Evolutionary conservation across 1,140 invertebrate genomes (phyloP).

Genomic region (Archivesica marissinica): DNA sequence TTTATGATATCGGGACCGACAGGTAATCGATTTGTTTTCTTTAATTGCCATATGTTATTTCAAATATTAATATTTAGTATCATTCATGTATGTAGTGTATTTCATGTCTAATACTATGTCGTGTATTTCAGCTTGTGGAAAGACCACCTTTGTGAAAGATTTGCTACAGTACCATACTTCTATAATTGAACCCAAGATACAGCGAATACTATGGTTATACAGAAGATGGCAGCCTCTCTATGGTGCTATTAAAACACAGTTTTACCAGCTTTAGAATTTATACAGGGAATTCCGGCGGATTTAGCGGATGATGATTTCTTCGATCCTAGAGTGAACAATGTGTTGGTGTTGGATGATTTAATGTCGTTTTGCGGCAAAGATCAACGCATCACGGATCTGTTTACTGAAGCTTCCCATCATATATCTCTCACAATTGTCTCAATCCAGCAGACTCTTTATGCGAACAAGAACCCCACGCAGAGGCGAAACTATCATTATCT

Average conservation of each 20-base stretch:
- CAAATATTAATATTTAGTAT: background rate
- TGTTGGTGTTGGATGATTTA: conserved; percentile 20
- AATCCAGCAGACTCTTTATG: conserved; percentile 40
- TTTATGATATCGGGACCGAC: background rate
- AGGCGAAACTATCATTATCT: conserved; percentile 52
- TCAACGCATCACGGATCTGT: conserved; percentile 36
- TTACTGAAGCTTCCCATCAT: conserved; percentile 29
- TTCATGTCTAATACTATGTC: background rate
- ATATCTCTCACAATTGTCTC: background rate
- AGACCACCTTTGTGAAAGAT: background rate
- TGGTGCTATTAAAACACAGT: background rate
- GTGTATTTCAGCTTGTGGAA: background rate
- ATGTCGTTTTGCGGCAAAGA: conserved; percentile 17
- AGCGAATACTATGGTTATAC: background rate
- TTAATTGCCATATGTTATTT: background rate
- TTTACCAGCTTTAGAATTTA: background rate
- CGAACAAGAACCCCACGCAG: conserved; percentile 25
- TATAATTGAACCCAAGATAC: background rate
- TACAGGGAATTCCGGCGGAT: conserved; percentile 13
- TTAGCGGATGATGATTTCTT: background rate
- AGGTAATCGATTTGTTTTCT: background rate
- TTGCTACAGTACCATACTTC: background rate
- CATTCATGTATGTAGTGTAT: background rate
- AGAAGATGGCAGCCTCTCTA: background rate
- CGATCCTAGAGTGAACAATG: background rate